Conservation (phyloP, 2,888 invertebrate genomes). For the Eutolmus rufibarbis region DNA sequence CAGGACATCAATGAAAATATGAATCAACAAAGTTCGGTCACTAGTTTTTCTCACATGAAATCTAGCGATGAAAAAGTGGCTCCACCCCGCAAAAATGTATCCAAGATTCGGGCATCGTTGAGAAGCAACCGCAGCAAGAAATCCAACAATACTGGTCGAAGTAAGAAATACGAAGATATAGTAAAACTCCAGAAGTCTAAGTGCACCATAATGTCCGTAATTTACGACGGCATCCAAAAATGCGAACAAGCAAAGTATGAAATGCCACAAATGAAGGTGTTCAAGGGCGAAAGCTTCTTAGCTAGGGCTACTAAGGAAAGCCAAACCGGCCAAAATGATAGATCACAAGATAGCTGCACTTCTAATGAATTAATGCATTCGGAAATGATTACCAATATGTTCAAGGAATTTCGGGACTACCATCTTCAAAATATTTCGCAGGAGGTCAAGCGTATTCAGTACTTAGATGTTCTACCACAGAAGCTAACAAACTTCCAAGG, state of each 20-base stretch:
- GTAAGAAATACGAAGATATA: constrained; percentile 31
- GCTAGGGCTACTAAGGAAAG: background rate
- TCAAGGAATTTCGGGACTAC: constrained; percentile 40
- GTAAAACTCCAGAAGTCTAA: constrained; percentile 39
- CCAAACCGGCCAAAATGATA: background rate
- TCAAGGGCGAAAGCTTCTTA: background rate
- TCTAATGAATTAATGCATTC: constrained; percentile 18
- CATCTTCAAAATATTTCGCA: constrained; percentile 44
- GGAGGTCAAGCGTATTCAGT: constrained; percentile 42
- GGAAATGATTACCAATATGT: constrained; percentile 36
- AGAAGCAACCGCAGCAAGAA: background rate
- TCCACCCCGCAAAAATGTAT: background rate
- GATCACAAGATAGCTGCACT: background rate
- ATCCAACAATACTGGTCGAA: background rate
- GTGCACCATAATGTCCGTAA: constrained; percentile 40
- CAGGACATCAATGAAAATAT: background rate
- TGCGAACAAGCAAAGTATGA: constrained; percentile 27
- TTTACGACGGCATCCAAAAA: constrained; percentile 40
- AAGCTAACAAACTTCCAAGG: background rate
- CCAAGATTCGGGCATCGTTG: background rate
- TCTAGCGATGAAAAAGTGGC: background rate
- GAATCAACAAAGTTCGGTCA: background rate
- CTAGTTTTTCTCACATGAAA: background rate
- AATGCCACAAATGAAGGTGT: background rate
- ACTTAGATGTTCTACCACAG: constrained; percentile 38